These are phyloP conservation scores for Myotis yumanensis DNA, from an alignment of 2,113 vertebrate species.

Conservation along the genomic window DNA sequence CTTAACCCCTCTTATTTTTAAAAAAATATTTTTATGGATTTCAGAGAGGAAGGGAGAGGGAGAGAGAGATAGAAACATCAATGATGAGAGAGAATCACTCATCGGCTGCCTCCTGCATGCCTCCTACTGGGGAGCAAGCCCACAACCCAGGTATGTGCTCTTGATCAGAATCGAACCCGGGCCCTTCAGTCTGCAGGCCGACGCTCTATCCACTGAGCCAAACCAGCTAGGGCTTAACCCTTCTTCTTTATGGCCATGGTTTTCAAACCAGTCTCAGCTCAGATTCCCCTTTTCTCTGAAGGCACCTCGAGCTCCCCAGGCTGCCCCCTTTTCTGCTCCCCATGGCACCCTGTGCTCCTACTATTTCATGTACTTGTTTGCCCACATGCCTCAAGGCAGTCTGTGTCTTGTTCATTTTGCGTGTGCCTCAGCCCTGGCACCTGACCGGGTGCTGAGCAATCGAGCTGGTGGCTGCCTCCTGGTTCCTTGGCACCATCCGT, in stretches of 20 bases:
- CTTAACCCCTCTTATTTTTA: not conserved
- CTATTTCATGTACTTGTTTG: not conserved
- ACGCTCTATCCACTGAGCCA: not conserved
- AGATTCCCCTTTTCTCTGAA: not conserved
- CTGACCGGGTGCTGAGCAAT: fast-evolving
- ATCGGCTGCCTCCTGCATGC: too few relatives aligned
- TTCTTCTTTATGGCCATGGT: not conserved
- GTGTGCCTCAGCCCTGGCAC: not conserved
- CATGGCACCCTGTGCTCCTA: not conserved
- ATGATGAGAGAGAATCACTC: too few relatives aligned
- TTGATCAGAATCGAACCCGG: too few relatives aligned
- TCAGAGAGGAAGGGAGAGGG: too few relatives aligned
- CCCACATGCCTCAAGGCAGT: too few relatives aligned
- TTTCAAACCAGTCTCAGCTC: not conserved
- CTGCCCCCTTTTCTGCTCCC: not conserved
- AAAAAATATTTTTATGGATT: too few relatives aligned
- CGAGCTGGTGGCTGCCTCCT: fast-evolving
- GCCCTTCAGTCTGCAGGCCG: not conserved
- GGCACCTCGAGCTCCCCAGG: not conserved
- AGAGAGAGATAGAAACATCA: too few relatives aligned
- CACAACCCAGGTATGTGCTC: too few relatives aligned
- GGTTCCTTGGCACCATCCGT: fast-evolving
- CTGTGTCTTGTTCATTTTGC: not conserved
- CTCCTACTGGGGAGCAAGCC: too few relatives aligned
- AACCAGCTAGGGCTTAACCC: not conserved